Evolutionary conservation across 2,888 invertebrate genomes (phyloP).

Genomic region (Odontomyia ornata): DNA sequence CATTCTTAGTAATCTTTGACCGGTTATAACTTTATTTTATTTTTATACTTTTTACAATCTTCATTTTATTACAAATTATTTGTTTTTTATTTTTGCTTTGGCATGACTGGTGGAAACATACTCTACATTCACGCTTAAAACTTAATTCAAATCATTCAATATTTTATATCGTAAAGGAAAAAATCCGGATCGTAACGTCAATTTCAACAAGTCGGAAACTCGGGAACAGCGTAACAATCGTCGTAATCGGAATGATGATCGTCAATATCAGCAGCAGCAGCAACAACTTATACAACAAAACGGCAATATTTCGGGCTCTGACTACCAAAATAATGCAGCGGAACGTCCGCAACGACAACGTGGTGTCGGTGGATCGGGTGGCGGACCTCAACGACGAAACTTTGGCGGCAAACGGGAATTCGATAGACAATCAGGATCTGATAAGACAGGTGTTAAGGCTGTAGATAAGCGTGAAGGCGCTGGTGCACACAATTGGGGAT

Average conservation of each 20-base stretch:
- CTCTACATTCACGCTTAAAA: no score
- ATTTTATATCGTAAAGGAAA: slow-evolving; percentile 13
- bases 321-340: slow-evolving; percentile 25
- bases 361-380: slow-evolving; percentile 53
- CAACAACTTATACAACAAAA: slow-evolving; percentile 28
- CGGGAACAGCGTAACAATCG: slow-evolving; percentile 79
- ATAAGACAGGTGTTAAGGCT: slow-evolving; percentile 93
- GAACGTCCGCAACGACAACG: slow-evolving; percentile 50
- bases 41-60: no score
- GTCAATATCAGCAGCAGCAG: slow-evolving; percentile 35
- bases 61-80: no score
- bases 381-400: slow-evolving; percentile 57
- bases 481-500: slow-evolving; percentile 96
- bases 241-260: slow-evolving; percentile 69
- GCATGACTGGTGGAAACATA: no score
- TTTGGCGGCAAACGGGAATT: slow-evolving; percentile 69
- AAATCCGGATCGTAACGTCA: slow-evolving; percentile 44
- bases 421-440: slow-evolving; percentile 94
- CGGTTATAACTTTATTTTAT: no score
- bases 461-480: slow-evolving; percentile 94
- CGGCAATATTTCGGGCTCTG: slow-evolving; percentile 30
- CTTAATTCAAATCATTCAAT: no score
- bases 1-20: no score
- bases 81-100: no score
- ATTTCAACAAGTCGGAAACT: slow-evolving; percentile 65